phyloP scores from a whole-genome alignment of 2,797 vertebrate genomes.

The Monodelphis domestica region DNA sequence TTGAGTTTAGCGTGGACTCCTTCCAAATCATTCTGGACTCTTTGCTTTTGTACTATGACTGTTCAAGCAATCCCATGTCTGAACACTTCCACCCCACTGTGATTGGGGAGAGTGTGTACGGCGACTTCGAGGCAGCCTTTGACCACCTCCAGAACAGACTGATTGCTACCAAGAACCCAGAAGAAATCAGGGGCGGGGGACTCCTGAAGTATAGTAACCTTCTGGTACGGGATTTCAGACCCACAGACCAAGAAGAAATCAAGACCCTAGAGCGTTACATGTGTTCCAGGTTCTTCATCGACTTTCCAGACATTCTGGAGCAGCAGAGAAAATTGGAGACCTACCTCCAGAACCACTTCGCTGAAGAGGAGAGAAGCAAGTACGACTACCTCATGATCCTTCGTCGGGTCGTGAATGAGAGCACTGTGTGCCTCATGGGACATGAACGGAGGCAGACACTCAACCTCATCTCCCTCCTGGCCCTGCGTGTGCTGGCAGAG shows the following conservation, averaged over 20 bases:
- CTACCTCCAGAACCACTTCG: constrained; percentile 98
- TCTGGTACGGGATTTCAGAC: constrained; percentile 93
- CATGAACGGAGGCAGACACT: constrained; percentile 97
- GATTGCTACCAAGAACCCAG: constrained; percentile 96
- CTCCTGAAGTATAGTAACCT: constrained; percentile 99
- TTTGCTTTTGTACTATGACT: constrained; percentile 92
- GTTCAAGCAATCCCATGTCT: constrained; percentile 88
- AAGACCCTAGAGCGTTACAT: constrained; percentile 97
- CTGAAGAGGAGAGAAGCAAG: constrained; percentile 96
- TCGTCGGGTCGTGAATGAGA: constrained; percentile 95
- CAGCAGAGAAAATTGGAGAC: constrained; percentile 97
- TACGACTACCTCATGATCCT: constrained; percentile 98
- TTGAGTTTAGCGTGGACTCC: constrained; percentile 98
- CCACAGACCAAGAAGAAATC: constrained; percentile 92
- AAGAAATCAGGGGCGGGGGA: constrained; percentile 97
- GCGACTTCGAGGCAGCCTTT: constrained; percentile 92
- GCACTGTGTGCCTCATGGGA: constrained; percentile 99
- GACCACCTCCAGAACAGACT: constrained; percentile 93
- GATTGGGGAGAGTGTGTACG: constrained; percentile 94
- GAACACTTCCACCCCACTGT: constrained; percentile 91
- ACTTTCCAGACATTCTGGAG: constrained; percentile 97
- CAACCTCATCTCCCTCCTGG: constrained; percentile 95
- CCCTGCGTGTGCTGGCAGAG: constrained; percentile 93
- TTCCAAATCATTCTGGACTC: constrained; percentile 98
- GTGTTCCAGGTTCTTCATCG: constrained; percentile 99